Conservation (phyloP, 2,797 vertebrate genomes). For the Smutsia temminckii region DNA sequence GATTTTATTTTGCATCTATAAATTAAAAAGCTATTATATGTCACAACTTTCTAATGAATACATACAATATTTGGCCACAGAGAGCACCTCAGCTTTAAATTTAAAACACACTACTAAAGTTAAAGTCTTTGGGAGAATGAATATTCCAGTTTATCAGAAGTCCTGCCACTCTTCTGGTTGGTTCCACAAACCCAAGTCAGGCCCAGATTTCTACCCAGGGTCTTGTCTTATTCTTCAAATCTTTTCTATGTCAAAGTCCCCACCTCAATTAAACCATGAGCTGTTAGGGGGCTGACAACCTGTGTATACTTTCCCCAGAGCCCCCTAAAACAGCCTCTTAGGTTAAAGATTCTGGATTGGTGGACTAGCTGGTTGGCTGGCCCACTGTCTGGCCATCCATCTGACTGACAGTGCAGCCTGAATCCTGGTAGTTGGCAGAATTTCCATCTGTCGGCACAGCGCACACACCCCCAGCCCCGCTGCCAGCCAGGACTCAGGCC, state of each 20-base stretch:
- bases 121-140: neutral
- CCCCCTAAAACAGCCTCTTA: neutral
- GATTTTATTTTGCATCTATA: neutral
- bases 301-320: neutral
- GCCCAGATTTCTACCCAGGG: neutral
- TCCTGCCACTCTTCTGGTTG: neutral
- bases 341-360: neutral
- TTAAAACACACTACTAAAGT: neutral
- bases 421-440: conserved; percentile 26
- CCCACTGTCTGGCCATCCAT: neutral
- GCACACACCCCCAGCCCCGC: conserved; percentile 35
- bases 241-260: neutral
- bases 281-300: neutral
- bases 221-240: neutral
- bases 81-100: neutral
- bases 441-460: conserved; percentile 64
- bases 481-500: conserved; percentile 65
- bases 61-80: neutral
- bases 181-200: neutral
- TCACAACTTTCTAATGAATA: neutral
- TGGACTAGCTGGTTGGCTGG: neutral
- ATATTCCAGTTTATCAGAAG: neutral
- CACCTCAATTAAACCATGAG: neutral
- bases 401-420: conserved; percentile 49
- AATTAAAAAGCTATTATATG: neutral